Evolutionary conservation across 1,140 invertebrate genomes (phyloP), one percentile per base, ranked within the genome.

Genomic region (Drosophila arawakana): DNA sequence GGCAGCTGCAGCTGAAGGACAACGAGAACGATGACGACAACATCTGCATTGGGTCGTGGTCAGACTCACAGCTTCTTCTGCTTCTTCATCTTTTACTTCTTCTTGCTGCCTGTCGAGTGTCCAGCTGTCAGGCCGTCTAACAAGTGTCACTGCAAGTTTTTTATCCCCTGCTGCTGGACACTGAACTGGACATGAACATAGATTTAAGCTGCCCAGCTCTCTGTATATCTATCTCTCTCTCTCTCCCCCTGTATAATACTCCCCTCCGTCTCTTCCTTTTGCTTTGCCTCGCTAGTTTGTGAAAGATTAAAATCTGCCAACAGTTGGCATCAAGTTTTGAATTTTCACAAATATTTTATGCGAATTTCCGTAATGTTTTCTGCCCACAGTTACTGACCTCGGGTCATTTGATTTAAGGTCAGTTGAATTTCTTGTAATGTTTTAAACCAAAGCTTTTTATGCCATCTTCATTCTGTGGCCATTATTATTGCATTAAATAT

Each of bases 261-360:
- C 18, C 41, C 18, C 21, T 34, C 10, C 18, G 43, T 35, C 41
- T 43, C 15, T 25, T 15, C n/a, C 25, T 52, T 35, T 73, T 44
- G 65, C 52, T 71, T 66, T 73, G 65, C 65, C 63, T 69, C 4
- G 73, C 74, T 67, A 44, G 62, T 81, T 81, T 89, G 83, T 85
- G 84, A 89, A 84, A 89, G 84, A 89, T 89, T 89, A 89, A 89
- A 89, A 89, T 89, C 84, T 89, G 85, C 84, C 89, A 89, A 89
- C 84, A 89, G 84, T 89, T 89, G 84, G 88, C 84, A 89, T 81
- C 81, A 77, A 89, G 80, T 89, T 89, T 88, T 84, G 78, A 58
- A 88, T 79, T 78, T 80, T 89, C 66, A 72, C 81, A 89, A 89
- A 85, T 89, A 85, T 89, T 67, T 63, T 55, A 75, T 78, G 66